These are phyloP conservation scores for Lampris incognitus DNA, from an alignment of 2,113 vertebrate species.

Conservation along the genomic window DNA sequence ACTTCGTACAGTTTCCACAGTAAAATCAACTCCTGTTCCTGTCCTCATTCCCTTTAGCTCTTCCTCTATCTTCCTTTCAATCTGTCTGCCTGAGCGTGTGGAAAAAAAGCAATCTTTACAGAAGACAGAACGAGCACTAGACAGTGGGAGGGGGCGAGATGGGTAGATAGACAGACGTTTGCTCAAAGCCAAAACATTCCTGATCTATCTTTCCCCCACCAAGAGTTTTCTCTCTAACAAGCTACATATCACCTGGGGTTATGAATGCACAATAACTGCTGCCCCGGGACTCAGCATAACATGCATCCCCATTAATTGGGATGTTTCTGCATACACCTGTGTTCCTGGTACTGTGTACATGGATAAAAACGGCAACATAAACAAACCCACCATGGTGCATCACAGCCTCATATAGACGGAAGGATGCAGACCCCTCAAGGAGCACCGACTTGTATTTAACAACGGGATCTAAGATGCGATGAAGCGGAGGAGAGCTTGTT, in stretches of 20 bases:
- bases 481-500: conserved; percentile 5
- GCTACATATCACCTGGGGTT: conserved; percentile 36
- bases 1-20: not conserved
- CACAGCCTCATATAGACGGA: conserved; percentile 15
- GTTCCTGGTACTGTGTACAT: conserved; percentile 27
- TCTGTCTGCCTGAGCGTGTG: conserved; percentile 13
- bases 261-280: conserved; percentile 13
- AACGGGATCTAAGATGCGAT: conserved; percentile 7
- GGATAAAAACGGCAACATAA: conserved; percentile 27
- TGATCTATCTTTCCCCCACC: conserved; percentile 9
- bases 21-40: not conserved
- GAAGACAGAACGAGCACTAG: conserved; percentile 3
- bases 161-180: conserved; percentile 16
- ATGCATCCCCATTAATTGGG: conserved; percentile 41
- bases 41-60: not conserved
- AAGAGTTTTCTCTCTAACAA: conserved; percentile 34
- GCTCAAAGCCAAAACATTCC: conserved; percentile 28
- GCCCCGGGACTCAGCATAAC: conserved; percentile 19
- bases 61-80: conserved; percentile 9
- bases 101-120: not conserved
- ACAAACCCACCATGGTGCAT: conserved; percentile 35
- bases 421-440: conserved; percentile 20
- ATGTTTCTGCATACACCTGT: conserved; percentile 30
- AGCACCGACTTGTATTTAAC: conserved; percentile 33
- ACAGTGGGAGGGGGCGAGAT: conserved; percentile 13